Conservation (phyloP, 1,140 invertebrate genomes). For the Dinothrombium tinctorium region DNA sequence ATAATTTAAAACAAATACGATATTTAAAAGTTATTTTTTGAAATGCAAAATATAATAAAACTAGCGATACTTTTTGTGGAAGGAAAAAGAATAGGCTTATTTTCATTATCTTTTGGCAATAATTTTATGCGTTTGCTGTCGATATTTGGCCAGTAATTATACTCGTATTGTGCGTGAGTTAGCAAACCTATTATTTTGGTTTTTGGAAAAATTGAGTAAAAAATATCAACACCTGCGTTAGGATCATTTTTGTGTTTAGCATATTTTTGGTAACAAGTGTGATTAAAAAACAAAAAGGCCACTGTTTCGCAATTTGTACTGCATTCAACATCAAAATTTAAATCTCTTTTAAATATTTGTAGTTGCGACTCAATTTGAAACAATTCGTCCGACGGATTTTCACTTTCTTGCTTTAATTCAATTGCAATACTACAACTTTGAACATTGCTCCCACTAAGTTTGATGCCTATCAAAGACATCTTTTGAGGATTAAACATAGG, state of each 20-base stretch:
- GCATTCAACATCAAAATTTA: neutral
- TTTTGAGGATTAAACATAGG: conserved; percentile 2
- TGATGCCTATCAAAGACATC: neutral
- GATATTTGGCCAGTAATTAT: neutral
- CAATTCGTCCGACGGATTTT: no score
- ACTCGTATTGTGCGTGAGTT: conserved; percentile 2
- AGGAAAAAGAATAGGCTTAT: no score
- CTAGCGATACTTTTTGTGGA: no score
- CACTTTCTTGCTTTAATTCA: neutral
- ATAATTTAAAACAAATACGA: no score
- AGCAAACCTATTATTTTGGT: neutral
- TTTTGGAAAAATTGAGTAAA: neutral
- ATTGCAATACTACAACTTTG: neutral
- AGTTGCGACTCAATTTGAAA: neutral
- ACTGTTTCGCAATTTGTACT: neutral
- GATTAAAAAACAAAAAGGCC: conserved; percentile 4
- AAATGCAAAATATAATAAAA: no score
- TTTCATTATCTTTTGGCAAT: no score
- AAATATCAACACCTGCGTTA: neutral
- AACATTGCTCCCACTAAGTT: neutral
- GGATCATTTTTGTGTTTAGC: neutral
- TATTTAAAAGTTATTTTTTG: no score
- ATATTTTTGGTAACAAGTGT: neutral
- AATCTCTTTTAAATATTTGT: neutral
- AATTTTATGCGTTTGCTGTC: no score